Evolutionary conservation across 1,140 invertebrate genomes (phyloP), one percentile per base, ranked within the genome.

Genomic region (Heliconius eleuchia): DNA sequence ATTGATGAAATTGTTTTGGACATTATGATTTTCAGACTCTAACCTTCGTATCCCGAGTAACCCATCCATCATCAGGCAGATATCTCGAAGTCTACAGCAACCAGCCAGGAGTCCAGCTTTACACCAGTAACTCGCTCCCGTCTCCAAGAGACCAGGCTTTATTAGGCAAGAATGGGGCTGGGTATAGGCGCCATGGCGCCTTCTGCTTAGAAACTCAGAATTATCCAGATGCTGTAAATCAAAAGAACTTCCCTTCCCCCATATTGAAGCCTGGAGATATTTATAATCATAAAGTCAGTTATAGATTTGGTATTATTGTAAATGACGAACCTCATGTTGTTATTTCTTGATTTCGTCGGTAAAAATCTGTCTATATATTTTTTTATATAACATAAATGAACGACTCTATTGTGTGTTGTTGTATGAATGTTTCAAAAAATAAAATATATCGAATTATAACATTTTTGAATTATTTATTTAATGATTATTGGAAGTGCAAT

Each of bases 201-300:
- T 97, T 99, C 81, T 99, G 98, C 88, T 94, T 99, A 52, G 98
- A 99, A 92, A 98, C 98, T 0, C 98, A 99, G 92, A 98, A 97
- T 86, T 99, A 97, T 95, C 98, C 98, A 0, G 97, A 99, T 94
- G 97, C 98, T 16, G 94, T 99, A 2, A 98, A 99, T 95, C 96
- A 98, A 91, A 96, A 89, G 16, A 96, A 97, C 78, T 98, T 98
- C 89, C 97, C 97, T 0, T 95, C 95, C 42, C 93, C 95, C n/a
- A 92, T 98, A 70, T 80, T 98, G 13, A 95, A 95, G 83, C 97
- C 98, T 8, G 97, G 97, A 4, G 94, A 97, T 71, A 87, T 96
- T 3, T 98, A 98, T 82, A 87, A 93, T 19, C 97, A 96, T 83
- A 89, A 88, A 81, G 95, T 96, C 0, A 90, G 92, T 19, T 97